Base-by-base conservation (phyloP, 2,888 invertebrate species). In the Eupithecia pulchellata region DNA sequence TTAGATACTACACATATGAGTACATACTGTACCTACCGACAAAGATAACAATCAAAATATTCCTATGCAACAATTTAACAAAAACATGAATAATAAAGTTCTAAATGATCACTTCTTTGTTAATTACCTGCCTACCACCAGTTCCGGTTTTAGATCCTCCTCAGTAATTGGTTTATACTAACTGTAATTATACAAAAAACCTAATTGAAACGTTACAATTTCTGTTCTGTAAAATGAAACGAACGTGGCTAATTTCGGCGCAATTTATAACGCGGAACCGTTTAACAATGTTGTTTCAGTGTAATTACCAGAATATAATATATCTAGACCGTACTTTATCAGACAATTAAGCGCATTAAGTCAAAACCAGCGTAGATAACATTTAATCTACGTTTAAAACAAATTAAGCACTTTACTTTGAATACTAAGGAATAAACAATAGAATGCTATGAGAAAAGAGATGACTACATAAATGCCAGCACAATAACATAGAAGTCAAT, bases 81-180 rank as follows among this genome's bases (percentile, higher is more conserved):
- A 92, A 92, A 93, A 92, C 34, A 86, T 89, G 86, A 86, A 84
- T 86, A 88, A 88, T 86, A 89, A 86, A 86, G 85, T 85, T 89
- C 89, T 89, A 84, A 85, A 78, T 75, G 72, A 67, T 73, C 76
- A 68, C 72, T 68, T 73, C 74, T 89, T 89, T 91, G 87, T 86
- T 89, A 90, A 90, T 90, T 89, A 89, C 57, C 79, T 89, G 90
- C 90, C 90, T 89, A 88, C 57, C 79, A 64, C 82, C 84, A 90
- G 92, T 92, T 93, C 93, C 93, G 92, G 91, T 90, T 93, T 78
- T 81, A 90, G 87, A 91, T 93, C 92, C 91, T 92, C 88, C 84
- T 92, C 80, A 68, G 82, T 89, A 89, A 89, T 89, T 84, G 83
- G 83, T 86, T 47, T 47, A 86, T 84, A 77, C 77, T 81, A 79